Evolutionary conservation across 2,113 vertebrate species (phyloP).

Genomic region (Dendropsophus ebraccatus): DNA sequence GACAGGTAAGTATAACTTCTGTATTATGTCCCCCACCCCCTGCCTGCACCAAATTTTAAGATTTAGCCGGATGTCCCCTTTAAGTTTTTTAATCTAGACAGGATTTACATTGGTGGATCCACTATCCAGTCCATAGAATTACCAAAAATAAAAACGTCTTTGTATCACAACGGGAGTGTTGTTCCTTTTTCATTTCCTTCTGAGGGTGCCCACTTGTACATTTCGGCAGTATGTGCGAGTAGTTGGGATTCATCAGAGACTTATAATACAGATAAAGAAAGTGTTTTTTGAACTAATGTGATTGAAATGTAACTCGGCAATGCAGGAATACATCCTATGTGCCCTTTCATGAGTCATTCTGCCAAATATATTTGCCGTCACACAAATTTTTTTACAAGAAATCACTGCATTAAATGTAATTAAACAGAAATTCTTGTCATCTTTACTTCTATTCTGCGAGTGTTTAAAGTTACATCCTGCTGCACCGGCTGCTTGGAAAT

Average conservation of each 20-base stretch:
- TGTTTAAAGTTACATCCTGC: not conserved
- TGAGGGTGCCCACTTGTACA: too few species aligned
- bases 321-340: not conserved
- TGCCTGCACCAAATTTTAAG: too few species aligned
- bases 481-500: conserved; percentile 4
- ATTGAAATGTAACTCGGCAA: conserved; percentile 6
- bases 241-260: not conserved
- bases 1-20: too few species aligned
- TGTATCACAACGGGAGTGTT: too few species aligned
- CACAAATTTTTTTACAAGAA: conserved; percentile 10
- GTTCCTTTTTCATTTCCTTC: too few species aligned
- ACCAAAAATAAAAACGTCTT: too few species aligned
- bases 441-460: not conserved
- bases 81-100: not conserved
- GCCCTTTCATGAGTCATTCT: not conserved
- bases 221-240: not conserved
- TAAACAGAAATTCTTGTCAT: conserved; percentile 37
- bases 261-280: not conserved
- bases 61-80: too few species aligned
- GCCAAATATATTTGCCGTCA: not conserved
- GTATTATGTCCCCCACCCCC: too few species aligned
- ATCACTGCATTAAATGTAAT: not conserved
- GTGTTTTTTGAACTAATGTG: not conserved
- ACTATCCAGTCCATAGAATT: too few species aligned
- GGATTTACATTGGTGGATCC: not conserved